Conservation (phyloP, 2,797 vertebrate species). For the Discoglossus pictus region DNA sequence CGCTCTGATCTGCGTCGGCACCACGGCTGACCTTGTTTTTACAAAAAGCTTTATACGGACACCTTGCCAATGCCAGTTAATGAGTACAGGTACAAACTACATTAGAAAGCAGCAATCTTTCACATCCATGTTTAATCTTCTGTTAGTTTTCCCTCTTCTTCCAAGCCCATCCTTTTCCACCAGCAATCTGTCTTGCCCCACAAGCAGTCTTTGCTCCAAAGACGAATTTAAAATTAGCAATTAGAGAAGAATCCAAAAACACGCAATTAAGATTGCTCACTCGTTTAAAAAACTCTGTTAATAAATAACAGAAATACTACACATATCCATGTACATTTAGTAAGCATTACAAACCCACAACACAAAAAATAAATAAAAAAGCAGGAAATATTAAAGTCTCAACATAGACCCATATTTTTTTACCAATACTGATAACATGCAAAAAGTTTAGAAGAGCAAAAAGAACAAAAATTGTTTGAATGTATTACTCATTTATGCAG, state of each 20-base stretch:
- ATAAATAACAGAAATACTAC: too few relatives aligned
- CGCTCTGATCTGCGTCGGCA: constrained; percentile 23
- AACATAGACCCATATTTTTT: too few relatives aligned
- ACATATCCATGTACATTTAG: too few relatives aligned
- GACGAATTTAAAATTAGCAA: constrained; percentile 21
- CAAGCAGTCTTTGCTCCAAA: constrained; percentile 22
- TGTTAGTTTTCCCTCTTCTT: constrained; percentile 17
- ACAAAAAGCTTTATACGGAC: constrained; percentile 33
- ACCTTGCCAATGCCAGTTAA: constrained; percentile 44
- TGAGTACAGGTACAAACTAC: constrained; percentile 32
- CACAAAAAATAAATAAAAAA: too few relatives aligned
- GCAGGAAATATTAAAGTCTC: too few relatives aligned
- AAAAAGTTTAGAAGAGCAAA: too few relatives aligned
- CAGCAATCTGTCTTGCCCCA: constrained; percentile 33
- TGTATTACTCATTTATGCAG: too few relatives aligned
- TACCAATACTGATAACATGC: too few relatives aligned
- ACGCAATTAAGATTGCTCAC: background rate
- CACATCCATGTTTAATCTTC: constrained; percentile 32
- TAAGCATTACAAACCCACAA: too few relatives aligned
- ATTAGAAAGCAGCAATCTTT: constrained; percentile 42
- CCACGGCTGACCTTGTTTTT: constrained; percentile 44
- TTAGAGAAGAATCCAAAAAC: background rate
- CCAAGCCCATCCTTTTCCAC: constrained; percentile 8
- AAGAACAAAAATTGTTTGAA: too few relatives aligned
- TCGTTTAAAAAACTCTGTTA: too few relatives aligned